A percentile compares a stretch with the other conserved stretches of the same genome.
Conservation (phyloP, 1,140 invertebrate genomes). For the Drosophila albomicans region DNA sequence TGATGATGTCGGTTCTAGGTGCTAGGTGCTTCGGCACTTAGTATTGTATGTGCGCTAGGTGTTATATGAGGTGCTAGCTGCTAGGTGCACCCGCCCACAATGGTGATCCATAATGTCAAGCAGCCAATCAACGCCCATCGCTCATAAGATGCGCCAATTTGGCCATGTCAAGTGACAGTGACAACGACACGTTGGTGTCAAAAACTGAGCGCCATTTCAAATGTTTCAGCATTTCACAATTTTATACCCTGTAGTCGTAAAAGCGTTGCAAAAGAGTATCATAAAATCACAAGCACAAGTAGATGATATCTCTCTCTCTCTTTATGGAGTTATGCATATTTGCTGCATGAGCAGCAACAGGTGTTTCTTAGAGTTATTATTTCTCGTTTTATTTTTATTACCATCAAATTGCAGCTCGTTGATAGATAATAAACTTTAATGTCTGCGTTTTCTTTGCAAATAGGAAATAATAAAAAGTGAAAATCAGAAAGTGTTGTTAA, state of each 20-base stretch:
- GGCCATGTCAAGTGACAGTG: slow-evolving; percentile 78
- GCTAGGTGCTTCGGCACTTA: too few relatives aligned
- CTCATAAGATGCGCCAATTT: slow-evolving; percentile 76
- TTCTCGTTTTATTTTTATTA: too few relatives aligned
- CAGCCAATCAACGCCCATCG: slow-evolving; percentile 76
- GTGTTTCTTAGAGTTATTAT: too few relatives aligned
- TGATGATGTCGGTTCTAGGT: not conserved
- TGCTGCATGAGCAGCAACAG: too few relatives aligned
- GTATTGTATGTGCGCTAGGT: not conserved
- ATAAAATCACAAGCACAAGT: not conserved
- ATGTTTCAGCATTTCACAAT: slow-evolving; percentile 39
- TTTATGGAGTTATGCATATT: too few relatives aligned
- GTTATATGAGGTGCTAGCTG: slow-evolving; percentile 1
- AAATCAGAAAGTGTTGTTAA: too few relatives aligned
- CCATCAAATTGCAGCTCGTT: too few relatives aligned
- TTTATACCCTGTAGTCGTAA: slow-evolving; percentile 21
- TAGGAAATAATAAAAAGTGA: too few relatives aligned
- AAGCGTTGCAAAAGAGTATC: not conserved
- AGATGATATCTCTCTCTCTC: not conserved
- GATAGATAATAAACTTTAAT: too few relatives aligned
- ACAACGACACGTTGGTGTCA: slow-evolving; percentile 67
- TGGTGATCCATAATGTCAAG: slow-evolving; percentile 67
- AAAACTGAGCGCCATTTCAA: slow-evolving; percentile 48
- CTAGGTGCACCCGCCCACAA: slow-evolving; percentile 13
- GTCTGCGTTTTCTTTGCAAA: too few relatives aligned